phyloP scores from a whole-genome alignment of 2,797 vertebrate genomes.

The Lacerta viridis region DNA sequence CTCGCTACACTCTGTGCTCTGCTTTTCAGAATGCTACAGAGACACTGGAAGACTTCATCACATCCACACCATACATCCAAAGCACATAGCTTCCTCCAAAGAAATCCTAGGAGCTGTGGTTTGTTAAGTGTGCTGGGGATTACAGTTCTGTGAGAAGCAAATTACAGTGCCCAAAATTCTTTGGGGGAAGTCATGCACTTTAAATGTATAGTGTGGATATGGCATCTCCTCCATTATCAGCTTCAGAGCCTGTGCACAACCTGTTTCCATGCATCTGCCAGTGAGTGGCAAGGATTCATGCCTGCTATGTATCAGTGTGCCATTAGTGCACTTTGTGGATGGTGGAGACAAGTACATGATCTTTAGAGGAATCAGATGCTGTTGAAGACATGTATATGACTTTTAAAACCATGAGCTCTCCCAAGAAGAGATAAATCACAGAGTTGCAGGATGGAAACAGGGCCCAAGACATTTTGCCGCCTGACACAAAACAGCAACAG shows the following conservation, averaged over 20 bases:
- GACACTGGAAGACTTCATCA: neutral
- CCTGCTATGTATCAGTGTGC: neutral
- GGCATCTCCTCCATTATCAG: neutral
- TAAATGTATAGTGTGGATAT: too few relatives aligned
- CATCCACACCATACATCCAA: too few relatives aligned
- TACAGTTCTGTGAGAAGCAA: too few relatives aligned
- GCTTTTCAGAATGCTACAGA: neutral
- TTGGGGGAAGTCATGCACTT: too few relatives aligned
- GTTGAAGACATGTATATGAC: neutral
- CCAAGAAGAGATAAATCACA: neutral
- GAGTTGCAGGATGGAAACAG: neutral
- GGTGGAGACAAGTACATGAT: neutral
- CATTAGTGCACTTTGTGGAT: too few relatives aligned
- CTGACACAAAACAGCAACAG: too few relatives aligned
- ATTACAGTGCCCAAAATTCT: too few relatives aligned
- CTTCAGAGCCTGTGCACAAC: neutral
- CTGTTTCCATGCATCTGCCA: neutral
- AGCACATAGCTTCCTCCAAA: too few relatives aligned
- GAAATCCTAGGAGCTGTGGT: too few relatives aligned
- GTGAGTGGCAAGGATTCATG: conserved; percentile 40
- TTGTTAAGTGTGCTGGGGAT: too few relatives aligned
- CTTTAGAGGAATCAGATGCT: neutral
- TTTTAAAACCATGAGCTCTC: neutral
- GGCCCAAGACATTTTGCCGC: neutral
- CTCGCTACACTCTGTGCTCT: neutral